Evolutionary conservation across 1,140 invertebrate species (phyloP), one percentile per base, ranked within the genome.

Genomic region (Scaptomyza graminum): DNA sequence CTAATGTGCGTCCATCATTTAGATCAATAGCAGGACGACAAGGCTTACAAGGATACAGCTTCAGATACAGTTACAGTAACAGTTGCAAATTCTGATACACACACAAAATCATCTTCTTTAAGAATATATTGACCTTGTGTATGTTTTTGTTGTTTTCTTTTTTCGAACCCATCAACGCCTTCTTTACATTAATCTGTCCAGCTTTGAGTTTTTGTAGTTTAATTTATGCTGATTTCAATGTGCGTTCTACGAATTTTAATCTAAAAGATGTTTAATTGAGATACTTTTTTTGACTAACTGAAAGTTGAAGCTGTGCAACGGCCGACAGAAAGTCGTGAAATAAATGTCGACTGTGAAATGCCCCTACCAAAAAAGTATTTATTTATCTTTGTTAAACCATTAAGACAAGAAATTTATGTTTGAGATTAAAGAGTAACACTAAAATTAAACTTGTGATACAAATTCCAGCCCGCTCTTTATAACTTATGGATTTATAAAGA

Each of bases 1-100:
- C 79, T 87, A 83, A 87, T 87, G 79, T 87, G 72, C 73, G 79
- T 72, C 79, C 83, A 87, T 88, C 83, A 79, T 88, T 87, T 79
- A 88, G 83, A 88, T 87, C 81, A 85, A 84, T 84, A 85, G 73
- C 57, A 62, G 64, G 52, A 69, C 59, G 47, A 68, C 55, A 55
- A 46, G 63, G 57, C 62, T 50, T 50, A 37, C 18, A 22, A 31
- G 69, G 67, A 60, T 62, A 62, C 47, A 62, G 61, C 66, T 56
- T 63, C 47, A 73, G 41, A 64, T 59, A 51, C 22, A 52, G 46
- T 12, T 52, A 37, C 22, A 67, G 71, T 52, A 43, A 51, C 50
- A 65, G 60, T 50, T 54, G 52, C 54, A 68, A 34, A 74, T 51
- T 50, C 31, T 56, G 28, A n/a, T 37, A 49, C 39, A 70, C 54